These are phyloP conservation scores for Cheiracanthium punctorium DNA, from an alignment of 2,888 invertebrate species.

Conservation along the genomic window DNA sequence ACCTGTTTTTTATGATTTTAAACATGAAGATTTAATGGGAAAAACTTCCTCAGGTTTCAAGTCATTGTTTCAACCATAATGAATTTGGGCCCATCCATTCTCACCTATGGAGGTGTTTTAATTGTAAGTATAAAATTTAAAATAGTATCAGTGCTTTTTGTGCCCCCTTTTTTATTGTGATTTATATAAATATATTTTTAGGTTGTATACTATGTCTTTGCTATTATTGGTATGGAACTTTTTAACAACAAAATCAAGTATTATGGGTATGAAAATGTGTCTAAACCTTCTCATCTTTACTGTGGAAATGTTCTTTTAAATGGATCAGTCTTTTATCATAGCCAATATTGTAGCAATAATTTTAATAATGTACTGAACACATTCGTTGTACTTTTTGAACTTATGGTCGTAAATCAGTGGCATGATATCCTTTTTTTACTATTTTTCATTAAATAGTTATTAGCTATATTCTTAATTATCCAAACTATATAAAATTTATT, in stretches of 20 bases:
- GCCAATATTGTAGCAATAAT: constrained; percentile 78
- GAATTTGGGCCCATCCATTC: constrained; percentile 77
- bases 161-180: constrained; percentile 75
- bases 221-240: constrained; percentile 78
- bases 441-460: too few relatives aligned
- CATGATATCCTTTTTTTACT: constrained; percentile 77
- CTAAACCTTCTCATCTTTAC: constrained; percentile 53
- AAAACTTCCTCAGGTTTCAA: constrained; percentile 75
- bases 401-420: constrained; percentile 79
- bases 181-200: constrained; percentile 72
- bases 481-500: too few relatives aligned
- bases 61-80: constrained; percentile 77
- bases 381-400: constrained; percentile 77
- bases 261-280: constrained; percentile 73
- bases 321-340: constrained; percentile 75
- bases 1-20: not conserved
- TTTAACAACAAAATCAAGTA: constrained; percentile 75
- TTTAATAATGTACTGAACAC: constrained; percentile 77
- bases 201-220: constrained; percentile 78
- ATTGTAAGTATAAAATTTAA: constrained; percentile 75
- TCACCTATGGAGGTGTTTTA: constrained; percentile 77
- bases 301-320: constrained; percentile 73
- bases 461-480: too few relatives aligned
- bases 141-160: constrained; percentile 73
- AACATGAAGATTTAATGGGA: constrained; percentile 4